A percentile compares a stretch with the other conserved stretches of the same genome.
Evolutionary conservation across 2,797 vertebrate genomes (phyloP).

Genomic region (Epinephelus malabaricus): DNA sequence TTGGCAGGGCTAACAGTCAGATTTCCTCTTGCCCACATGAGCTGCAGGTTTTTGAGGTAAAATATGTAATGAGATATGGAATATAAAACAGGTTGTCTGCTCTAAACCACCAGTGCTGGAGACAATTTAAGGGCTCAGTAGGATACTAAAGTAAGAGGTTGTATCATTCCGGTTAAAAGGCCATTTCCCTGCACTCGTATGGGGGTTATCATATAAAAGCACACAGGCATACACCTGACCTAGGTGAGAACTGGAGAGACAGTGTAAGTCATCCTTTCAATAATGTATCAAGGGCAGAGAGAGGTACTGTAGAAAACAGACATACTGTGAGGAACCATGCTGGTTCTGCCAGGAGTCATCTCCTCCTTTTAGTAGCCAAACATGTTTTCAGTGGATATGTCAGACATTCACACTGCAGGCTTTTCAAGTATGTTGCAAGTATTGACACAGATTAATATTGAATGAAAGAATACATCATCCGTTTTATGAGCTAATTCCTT

Average conservation of each 20-base stretch:
- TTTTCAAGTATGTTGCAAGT: slow-evolving; percentile 9
- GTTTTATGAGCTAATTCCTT: slow-evolving; percentile 4
- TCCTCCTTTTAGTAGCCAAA: slow-evolving; percentile 6
- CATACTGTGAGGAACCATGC: slow-evolving; percentile 29
- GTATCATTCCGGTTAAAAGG: background rate
- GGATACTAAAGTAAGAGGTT: background rate
- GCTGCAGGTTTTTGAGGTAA: background rate
- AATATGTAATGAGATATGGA: background rate
- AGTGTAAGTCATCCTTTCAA: slow-evolving; percentile 12
- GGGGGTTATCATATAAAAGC: background rate
- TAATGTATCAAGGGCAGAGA: slow-evolving; percentile 36
- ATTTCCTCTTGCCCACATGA: background rate
- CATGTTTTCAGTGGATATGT: background rate
- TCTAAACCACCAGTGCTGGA: background rate
- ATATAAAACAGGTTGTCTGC: background rate
- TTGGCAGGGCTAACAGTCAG: background rate
- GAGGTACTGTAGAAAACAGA: background rate
- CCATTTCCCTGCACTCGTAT: background rate
- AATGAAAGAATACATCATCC: slow-evolving; percentile 1
- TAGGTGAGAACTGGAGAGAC: background rate
- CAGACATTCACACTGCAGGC: slow-evolving; percentile 7
- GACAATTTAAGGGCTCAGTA: background rate
- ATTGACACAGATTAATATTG: slow-evolving; percentile 5
- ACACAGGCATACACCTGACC: background rate
- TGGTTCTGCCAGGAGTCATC: slow-evolving; percentile 29